Conservation (phyloP, 2,888 invertebrate genomes). For the Amiota communis region DNA sequence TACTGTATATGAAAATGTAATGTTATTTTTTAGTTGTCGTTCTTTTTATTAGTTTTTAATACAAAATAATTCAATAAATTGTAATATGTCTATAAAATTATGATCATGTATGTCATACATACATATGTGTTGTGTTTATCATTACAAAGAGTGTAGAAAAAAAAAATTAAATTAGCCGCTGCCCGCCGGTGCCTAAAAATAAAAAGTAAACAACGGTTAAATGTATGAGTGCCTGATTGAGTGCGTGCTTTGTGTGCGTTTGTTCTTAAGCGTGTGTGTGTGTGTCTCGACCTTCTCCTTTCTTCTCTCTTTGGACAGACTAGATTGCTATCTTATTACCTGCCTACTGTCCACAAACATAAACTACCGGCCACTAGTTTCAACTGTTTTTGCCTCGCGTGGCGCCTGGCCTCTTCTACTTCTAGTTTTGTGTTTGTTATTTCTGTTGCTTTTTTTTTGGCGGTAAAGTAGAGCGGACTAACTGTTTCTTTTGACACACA, state of each 20-base stretch:
- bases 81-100: background rate
- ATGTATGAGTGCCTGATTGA: too few species aligned
- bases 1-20: too few species aligned
- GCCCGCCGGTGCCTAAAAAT: too few species aligned
- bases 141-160: background rate
- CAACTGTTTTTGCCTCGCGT: background rate
- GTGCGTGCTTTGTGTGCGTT: too few species aligned
- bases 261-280: too few species aligned
- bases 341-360: background rate
- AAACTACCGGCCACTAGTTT: slow-evolving; percentile 9
- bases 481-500: background rate
- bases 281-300: too few species aligned
- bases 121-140: background rate
- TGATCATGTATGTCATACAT: background rate
- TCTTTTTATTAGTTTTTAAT: background rate
- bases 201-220: too few species aligned
- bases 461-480: background rate
- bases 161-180: background rate
- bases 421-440: background rate
- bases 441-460: slow-evolving; percentile 6
- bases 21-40: too few species aligned
- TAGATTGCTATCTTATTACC: too few species aligned
- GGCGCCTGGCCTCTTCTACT: too few species aligned
- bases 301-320: too few species aligned
- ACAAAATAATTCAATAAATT: background rate